phyloP scores from a whole-genome alignment of 1,140 invertebrate genomes.

The Hesperophylax magnus region DNA sequence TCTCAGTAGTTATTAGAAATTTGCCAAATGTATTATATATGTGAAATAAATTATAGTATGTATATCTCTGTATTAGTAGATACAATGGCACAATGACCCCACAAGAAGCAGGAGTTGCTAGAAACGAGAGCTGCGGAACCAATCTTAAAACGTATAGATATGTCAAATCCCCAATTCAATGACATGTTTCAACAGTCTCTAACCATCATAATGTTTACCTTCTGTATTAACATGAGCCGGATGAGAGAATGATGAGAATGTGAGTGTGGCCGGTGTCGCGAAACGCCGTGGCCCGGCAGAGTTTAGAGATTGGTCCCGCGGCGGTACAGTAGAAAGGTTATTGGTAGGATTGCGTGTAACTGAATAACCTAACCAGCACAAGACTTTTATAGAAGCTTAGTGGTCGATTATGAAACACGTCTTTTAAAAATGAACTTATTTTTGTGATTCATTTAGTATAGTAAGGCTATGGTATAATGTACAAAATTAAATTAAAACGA shows the following conservation, averaged over 20 bases:
- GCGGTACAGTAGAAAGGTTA: slow-evolving; percentile 1
- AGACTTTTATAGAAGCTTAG: slow-evolving; percentile 47
- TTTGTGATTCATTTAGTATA: slow-evolving; percentile 54
- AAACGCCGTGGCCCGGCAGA: neutral
- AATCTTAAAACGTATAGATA: too few relatives aligned
- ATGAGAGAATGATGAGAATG: too few relatives aligned
- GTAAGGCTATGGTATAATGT: slow-evolving; percentile 54
- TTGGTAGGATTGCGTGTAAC: slow-evolving; percentile 3
- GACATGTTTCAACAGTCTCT: too few relatives aligned
- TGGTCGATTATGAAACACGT: slow-evolving; percentile 45
- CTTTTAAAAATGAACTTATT: slow-evolving; percentile 54
- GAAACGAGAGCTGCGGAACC: neutral
- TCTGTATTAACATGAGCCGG: too few relatives aligned
- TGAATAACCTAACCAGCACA: slow-evolving; percentile 24
- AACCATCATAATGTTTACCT: too few relatives aligned
- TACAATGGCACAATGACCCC: slow-evolving; percentile 52
- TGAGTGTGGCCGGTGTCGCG: too few relatives aligned
- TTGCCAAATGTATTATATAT: slow-evolving; percentile 54
- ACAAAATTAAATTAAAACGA: slow-evolving; percentile 54
- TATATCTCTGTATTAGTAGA: slow-evolving; percentile 47
- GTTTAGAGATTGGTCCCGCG: slow-evolving; percentile 6
- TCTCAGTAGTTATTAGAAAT: slow-evolving; percentile 47
- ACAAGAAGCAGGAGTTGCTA: slow-evolving; percentile 21
- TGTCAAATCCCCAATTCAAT: too few relatives aligned
- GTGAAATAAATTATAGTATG: slow-evolving; percentile 53